Evolutionary conservation across 1,140 invertebrate species (phyloP).

Genomic region (Saxidomus purpurata): DNA sequence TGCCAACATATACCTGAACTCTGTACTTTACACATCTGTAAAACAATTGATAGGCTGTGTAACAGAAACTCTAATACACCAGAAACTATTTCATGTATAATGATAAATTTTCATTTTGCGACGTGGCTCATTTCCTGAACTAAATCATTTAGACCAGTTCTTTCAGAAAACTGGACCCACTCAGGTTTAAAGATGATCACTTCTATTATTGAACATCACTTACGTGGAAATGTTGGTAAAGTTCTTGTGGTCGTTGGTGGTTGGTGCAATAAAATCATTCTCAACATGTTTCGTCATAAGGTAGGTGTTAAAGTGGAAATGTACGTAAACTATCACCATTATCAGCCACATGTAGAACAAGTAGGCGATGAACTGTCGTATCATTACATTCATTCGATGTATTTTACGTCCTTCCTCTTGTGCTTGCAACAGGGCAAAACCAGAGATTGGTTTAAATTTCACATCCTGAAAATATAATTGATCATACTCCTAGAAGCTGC

Average conservation of each 20-base stretch:
- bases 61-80: too few relatives aligned
- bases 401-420: constrained; percentile 81
- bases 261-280: constrained; percentile 71
- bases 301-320: constrained; percentile 72
- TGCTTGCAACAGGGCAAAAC: constrained; percentile 82
- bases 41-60: too few relatives aligned
- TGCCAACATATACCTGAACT: too few relatives aligned
- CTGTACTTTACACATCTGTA: too few relatives aligned
- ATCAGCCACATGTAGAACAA: constrained; percentile 78
- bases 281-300: constrained; percentile 68
- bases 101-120: too few relatives aligned
- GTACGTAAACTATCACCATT: constrained; percentile 76
- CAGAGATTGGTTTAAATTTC: constrained; percentile 80
- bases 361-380: constrained; percentile 80
- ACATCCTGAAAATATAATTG: constrained; percentile 77
- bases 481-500: too few relatives aligned
- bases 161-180: too few relatives aligned
- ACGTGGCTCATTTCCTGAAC: too few relatives aligned
- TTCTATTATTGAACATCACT: not conserved
- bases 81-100: too few relatives aligned
- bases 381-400: constrained; percentile 75
- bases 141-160: too few relatives aligned
- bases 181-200: too few relatives aligned
- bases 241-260: constrained; percentile 46
- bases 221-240: constrained; percentile 76